These are phyloP conservation scores for Sarotherodon lohbergeri DNA, from an alignment of 2,113 vertebrate genomes.

Conservation along the genomic window DNA sequence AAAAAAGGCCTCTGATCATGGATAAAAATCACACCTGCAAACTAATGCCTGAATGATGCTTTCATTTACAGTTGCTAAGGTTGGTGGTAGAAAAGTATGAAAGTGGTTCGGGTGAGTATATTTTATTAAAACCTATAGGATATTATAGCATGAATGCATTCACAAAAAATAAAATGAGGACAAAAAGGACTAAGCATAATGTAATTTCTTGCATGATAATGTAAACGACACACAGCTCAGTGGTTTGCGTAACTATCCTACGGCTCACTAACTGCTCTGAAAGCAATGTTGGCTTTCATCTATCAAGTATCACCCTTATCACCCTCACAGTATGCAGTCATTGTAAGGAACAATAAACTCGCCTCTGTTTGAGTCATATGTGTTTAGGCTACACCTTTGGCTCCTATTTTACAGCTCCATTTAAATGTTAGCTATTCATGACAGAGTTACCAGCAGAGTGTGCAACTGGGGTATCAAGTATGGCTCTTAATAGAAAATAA, in stretches of 20 bases:
- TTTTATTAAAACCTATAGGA: neutral
- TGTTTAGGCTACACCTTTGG: neutral
- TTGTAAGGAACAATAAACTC: neutral
- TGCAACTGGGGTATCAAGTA: constrained; percentile 11
- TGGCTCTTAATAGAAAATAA: constrained; percentile 22
- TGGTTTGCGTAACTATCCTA: neutral
- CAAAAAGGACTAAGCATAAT: neutral
- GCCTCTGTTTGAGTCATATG: neutral
- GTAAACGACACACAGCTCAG: neutral
- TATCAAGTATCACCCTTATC: neutral
- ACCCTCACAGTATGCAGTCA: neutral
- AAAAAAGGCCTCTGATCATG: neutral
- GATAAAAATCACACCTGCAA: neutral
- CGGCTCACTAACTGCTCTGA: neutral
- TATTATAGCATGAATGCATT: neutral
- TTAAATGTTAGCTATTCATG: neutral
- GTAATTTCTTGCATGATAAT: neutral
- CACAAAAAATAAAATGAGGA: neutral
- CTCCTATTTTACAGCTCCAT: neutral
- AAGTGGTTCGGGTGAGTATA: neutral
- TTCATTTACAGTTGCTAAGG: neutral
- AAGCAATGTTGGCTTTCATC: neutral
- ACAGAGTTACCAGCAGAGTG: constrained; percentile 37
- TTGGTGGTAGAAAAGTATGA: neutral
- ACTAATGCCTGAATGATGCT: neutral